Base-by-base conservation (phyloP, 2,113 vertebrate species). In the Epinephelus fuscoguttatus region DNA sequence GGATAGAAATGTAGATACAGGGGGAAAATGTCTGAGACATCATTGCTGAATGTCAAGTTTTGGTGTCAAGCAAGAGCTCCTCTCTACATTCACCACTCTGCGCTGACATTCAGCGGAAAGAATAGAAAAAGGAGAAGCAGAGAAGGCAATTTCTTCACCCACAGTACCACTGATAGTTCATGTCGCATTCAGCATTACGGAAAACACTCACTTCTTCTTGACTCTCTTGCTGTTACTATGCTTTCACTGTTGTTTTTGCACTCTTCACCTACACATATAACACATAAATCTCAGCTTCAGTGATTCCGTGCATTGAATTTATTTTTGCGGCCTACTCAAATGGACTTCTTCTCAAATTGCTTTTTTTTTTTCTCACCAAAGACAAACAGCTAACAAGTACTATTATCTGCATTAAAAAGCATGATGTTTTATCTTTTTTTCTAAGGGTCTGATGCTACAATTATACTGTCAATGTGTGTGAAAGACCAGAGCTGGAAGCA, bases 1-100 rank as follows among this genome's bases (percentile, higher is more conserved):
- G 40, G 63, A 73, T 9, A 17, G 57, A 82, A 61, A 66, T 57
- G 19, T 27, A 77, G 53, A 75, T 68, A 40, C 23, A 25, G 15
- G 13, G 14, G 1, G 21, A 13, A 30, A 23, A 30, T 33, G 19
- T 40, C 57, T 23, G 27, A 56, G 59, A 84, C 69, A 73, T 27
- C 55, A 66, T 55, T 67, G 40, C 40, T 78, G 50, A 85, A 78
- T 78, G 42, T 75, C 60, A 88, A 56, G 66, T 42, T 19, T 56
- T 67, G 30, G 12, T 37, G 49, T 70, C 47, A 33, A 45, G 42
- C 42, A 45, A 12, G 9, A 45, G 42, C 42, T 45, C 33, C 33
- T n/a, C 23, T 21, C n/a, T 63, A 13, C 42, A 53, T 66, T 74
- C 19, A 52, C 6, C 55, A 49, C 27, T 53, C 47, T 67, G 11